phyloP scores from a whole-genome alignment of 1,140 invertebrate genomes.

The Phortica variegata region DNA sequence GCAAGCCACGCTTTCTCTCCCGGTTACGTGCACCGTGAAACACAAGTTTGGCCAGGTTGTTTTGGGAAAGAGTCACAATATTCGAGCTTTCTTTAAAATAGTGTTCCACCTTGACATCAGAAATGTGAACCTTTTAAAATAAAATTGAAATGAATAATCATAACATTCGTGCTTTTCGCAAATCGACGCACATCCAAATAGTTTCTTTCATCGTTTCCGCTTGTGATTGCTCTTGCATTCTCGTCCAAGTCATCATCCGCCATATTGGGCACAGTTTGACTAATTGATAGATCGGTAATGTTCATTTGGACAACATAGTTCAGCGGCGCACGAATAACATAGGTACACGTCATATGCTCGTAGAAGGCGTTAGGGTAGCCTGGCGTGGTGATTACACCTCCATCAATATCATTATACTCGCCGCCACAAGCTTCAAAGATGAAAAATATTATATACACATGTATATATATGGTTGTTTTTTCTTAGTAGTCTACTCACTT shows the following conservation, averaged over 20 bases:
- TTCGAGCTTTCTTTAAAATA: slow-evolving; percentile 17
- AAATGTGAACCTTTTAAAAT: too few relatives aligned
- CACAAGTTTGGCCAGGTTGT: slow-evolving; percentile 71
- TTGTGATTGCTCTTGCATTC: background rate
- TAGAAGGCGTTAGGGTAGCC: slow-evolving; percentile 77
- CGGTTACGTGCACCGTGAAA: slow-evolving; percentile 64
- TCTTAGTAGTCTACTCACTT: slow-evolving; percentile 12
- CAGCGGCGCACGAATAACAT: slow-evolving; percentile 68
- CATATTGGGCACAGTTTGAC: slow-evolving; percentile 39
- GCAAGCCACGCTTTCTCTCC: slow-evolving; percentile 62
- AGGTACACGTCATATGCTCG: slow-evolving; percentile 69
- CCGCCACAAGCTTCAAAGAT: slow-evolving; percentile 66
- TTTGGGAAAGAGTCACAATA: slow-evolving; percentile 60
- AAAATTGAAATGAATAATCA: too few relatives aligned
- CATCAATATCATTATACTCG: slow-evolving; percentile 60
- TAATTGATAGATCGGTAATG: slow-evolving; percentile 73
- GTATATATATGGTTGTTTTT: background rate
- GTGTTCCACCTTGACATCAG: too few relatives aligned
- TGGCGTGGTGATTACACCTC: slow-evolving; percentile 68
- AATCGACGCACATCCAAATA: slow-evolving; percentile 31
- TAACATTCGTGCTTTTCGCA: too few relatives aligned
- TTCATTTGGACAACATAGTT: slow-evolving; percentile 65
- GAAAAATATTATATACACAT: background rate
- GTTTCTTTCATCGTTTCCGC: background rate
- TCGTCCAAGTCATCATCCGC: background rate